These are phyloP conservation scores for Apotomis turbidana DNA, from an alignment of 2,888 invertebrate species.

Conservation along the genomic window DNA sequence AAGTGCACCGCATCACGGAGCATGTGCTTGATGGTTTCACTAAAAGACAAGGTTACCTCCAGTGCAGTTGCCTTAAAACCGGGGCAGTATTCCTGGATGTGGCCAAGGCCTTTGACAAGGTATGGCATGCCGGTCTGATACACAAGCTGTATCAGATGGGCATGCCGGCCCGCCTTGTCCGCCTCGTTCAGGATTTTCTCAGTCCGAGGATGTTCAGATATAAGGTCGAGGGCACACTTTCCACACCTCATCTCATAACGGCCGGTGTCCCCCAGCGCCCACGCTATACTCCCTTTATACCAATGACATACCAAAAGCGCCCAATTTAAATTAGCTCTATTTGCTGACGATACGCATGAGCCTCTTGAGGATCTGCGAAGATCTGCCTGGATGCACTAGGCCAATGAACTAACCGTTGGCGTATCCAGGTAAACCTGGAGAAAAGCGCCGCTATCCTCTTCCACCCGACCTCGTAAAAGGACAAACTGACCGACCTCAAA, in stretches of 20 bases:
- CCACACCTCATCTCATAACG: background rate
- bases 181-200: background rate
- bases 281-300: conserved; percentile 2
- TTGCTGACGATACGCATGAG: conserved; percentile 18
- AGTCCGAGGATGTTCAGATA: background rate
- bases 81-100: conserved; percentile 25
- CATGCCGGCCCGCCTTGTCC: conserved; percentile 9
- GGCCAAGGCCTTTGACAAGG: conserved; percentile 18
- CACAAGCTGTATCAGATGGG: conserved; percentile 16
- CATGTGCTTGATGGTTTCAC: background rate
- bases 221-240: background rate
- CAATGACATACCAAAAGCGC: background rate
- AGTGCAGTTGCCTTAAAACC: background rate
- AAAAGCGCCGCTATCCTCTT: background rate
- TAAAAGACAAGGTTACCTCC: no score
- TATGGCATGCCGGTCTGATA: conserved; percentile 9
- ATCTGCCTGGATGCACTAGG: background rate
- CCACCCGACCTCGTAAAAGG: background rate
- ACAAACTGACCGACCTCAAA: background rate
- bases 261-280: conserved; percentile 20
- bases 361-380: background rate
- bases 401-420: conserved; percentile 8
- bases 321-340: background rate
- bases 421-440: conserved; percentile 5
- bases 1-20: conserved; percentile 19